Evolutionary conservation across 2,888 invertebrate genomes (phyloP), one percentile per base, ranked within the genome.

Genomic region (Caenorhabditis sinica): DNA sequence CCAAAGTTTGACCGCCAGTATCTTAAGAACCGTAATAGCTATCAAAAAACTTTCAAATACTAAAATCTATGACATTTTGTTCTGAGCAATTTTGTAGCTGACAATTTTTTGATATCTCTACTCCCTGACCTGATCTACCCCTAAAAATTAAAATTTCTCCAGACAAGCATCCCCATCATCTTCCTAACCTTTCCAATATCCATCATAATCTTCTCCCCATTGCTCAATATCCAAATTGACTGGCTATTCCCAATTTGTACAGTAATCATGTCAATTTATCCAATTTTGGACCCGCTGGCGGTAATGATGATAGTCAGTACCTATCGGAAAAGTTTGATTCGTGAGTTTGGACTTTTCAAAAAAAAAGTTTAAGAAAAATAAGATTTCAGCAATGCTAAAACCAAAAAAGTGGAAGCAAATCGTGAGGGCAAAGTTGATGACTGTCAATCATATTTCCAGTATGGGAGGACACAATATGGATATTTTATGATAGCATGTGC

Each of bases 311-410:
- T 56, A 9, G 53, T 56, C 11, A 25, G 53, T 25, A 25, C 53
- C 11, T 56, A 56, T 25, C 23, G 53, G 53, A 56, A 56, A 11
- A 56, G 53, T 56, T 15, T 56, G 23, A 56, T 56, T 56, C 53
- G 53, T 56, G 6, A 56, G 53, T 56, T 25, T 51, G 20, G 11
- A 13, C 1, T 56, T 56, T 56, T 40, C 2, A 11, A 11, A 11
- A n/a, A n/a, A n/a, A n/a, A n/a, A n/a, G n/a, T n/a, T n/a, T n/a
- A n/a, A n/a, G n/a, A n/a, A n/a, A n/a, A n/a, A n/a, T n/a, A n/a
- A n/a, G n/a, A n/a, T n/a, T n/a, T n/a, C 53, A 56, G 53, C 53
- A 8, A 20, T 56, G 53, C 25, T 56, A 8, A 56, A 56, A 56
- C 53, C 53, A 6, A 5, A 25, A 11, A 56, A 56, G 25, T 56